phyloP scores from a whole-genome alignment of 2,888 invertebrate genomes.

The Zeuzera pyrina region DNA sequence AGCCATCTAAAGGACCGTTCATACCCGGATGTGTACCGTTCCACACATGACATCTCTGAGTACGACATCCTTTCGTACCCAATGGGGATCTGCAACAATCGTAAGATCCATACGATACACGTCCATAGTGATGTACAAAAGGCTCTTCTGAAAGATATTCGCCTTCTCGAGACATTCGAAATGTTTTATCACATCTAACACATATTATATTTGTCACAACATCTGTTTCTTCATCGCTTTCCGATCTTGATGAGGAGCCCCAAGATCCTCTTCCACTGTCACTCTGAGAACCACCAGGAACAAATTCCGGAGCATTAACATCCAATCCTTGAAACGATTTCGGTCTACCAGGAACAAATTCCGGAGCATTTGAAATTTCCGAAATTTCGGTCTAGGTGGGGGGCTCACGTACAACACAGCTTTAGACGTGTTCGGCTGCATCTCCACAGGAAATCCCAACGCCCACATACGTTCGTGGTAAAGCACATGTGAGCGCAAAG shows the following conservation, averaged over 20 bases:
- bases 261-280: constrained; percentile 71
- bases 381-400: constrained; percentile 59
- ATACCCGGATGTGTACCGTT: constrained; percentile 78
- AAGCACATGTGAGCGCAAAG: constrained; percentile 76
- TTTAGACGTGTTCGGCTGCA: constrained; percentile 71
- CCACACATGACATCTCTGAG: constrained; percentile 83
- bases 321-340: constrained; percentile 67
- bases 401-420: constrained; percentile 76
- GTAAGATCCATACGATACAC: constrained; percentile 74
- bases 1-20: constrained; percentile 82
- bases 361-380: too few relatives aligned
- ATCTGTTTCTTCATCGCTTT: constrained; percentile 72
- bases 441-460: constrained; percentile 82
- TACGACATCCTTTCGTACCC: constrained; percentile 76
- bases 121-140: constrained; percentile 94
- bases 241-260: constrained; percentile 69
- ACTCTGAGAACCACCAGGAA: constrained; percentile 68
- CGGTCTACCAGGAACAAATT: too few relatives aligned
- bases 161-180: constrained; percentile 79
- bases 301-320: constrained; percentile 79
- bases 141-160: constrained; percentile 81
- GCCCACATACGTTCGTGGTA: constrained; percentile 74
- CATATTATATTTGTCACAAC: constrained; percentile 77
- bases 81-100: constrained; percentile 75
- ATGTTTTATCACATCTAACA: constrained; percentile 81